Base-by-base conservation (phyloP, 2,113 vertebrate genomes). In the Monarcha castaneiventris region DNA sequence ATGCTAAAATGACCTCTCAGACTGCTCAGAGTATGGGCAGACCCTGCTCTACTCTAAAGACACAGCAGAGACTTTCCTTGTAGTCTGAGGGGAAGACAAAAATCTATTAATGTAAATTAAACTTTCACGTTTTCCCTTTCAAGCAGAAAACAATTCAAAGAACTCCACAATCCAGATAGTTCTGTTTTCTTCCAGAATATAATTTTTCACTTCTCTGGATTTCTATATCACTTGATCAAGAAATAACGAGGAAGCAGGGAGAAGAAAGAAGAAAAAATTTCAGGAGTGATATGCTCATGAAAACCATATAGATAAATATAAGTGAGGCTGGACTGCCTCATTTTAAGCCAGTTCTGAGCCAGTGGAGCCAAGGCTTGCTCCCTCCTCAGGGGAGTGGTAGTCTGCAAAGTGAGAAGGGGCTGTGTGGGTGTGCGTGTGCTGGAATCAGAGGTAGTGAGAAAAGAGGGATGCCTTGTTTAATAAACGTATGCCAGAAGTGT, bases 401-500 rank as follows among this genome's bases (percentile, higher is more conserved):
- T 32, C 85, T 89, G 94, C 79, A 75, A 78, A 92, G 81, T 52
- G 74, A 67, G 68, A 84, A 74, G 0, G 7, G 54, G 30, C 55
- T 59, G 30, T 69, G 79, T 88, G 63, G 46, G 29, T 21, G 3
- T 51, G 37, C 54, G 46, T 95, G 46, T 63, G 69, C 58, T 92
- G 80, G 63, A 93, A 73, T 84, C 80, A 59, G 80, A 80, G 63
- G 51, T 7, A 67, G 63, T 49, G 66, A 95, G 82, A 74, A 90
- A 75, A 94, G 61, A 91, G 64, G 86, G 56, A 33, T 66, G 39
- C 80, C 39, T 93, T 83, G 69, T 92, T 96, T 96, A 84, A 92
- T 96, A 96, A 95, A 94, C 87, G 72, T 91, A 67, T 90, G 62
- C 95, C 95, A 94, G 83, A 97, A 97, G 95, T 96, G 83, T 91